A percentile compares a stretch with the other conserved stretches of the same genome.
phyloP scores from a whole-genome alignment of 2,797 vertebrate genomes.

The Neopelma chrysocephalum region DNA sequence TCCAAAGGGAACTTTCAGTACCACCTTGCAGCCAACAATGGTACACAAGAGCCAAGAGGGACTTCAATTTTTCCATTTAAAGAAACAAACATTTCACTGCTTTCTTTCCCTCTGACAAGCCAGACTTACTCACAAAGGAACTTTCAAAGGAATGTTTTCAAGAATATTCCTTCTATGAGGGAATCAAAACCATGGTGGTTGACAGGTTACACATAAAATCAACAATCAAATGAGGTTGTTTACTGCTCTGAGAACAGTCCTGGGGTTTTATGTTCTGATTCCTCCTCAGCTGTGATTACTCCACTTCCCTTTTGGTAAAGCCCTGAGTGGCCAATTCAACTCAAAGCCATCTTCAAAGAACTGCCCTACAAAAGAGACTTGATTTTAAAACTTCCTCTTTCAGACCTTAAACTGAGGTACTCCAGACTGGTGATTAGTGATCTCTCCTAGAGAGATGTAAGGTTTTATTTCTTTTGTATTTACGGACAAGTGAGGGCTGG shows the following conservation, averaged over 20 bases:
- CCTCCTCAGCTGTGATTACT: neutral
- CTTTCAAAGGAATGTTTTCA: neutral
- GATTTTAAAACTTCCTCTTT: neutral
- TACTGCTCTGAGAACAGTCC: neutral
- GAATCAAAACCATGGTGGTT: neutral
- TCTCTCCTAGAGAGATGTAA: neutral
- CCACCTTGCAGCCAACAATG: constrained; percentile 58
- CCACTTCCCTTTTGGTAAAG: neutral
- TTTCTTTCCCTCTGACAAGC: neutral
- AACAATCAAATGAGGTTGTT: neutral
- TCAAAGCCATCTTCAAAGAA: neutral
- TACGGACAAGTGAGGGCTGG: neutral
- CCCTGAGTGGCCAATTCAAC: neutral
- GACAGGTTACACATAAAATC: neutral
- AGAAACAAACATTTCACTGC: constrained; percentile 16
- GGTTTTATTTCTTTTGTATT: neutral
- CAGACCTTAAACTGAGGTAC: neutral
- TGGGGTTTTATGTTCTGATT: neutral
- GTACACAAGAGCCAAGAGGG: neutral
- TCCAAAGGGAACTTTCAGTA: constrained; percentile 52
- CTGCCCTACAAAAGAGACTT: neutral
- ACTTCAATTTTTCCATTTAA: constrained; percentile 14
- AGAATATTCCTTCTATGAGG: neutral
- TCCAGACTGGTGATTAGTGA: neutral
- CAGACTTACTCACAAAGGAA: neutral